phyloP scores from a whole-genome alignment of 2,113 vertebrate genomes.

The Plotosus lineatus region DNA sequence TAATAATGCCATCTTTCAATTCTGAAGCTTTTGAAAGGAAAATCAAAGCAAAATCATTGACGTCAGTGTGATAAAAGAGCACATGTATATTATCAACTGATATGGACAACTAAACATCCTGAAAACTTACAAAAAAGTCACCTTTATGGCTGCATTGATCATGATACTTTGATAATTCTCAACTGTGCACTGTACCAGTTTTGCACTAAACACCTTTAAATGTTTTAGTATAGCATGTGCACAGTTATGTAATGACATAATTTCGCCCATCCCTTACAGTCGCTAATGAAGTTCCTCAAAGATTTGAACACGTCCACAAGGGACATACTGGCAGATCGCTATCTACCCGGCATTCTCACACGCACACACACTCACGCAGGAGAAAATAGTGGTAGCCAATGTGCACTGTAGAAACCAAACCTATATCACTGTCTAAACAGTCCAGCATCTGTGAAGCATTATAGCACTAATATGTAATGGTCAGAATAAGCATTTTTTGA shows the following conservation, averaged over 20 bases:
- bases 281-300: constrained; percentile 31
- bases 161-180: not conserved
- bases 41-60: not conserved
- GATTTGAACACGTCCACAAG: constrained; percentile 32
- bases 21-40: not conserved
- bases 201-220: constrained; percentile 16
- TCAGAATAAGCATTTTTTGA: constrained; percentile 40
- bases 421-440: constrained; percentile 35
- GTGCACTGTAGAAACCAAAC: not conserved
- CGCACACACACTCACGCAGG: constrained; percentile 22
- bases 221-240: constrained; percentile 16
- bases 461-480: constrained; percentile 36
- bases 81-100: not conserved
- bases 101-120: not conserved
- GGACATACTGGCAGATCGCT: constrained; percentile 41
- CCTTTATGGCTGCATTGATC: not conserved
- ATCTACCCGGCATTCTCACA: constrained; percentile 43
- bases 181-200: not conserved
- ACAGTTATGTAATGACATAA: constrained; percentile 47
- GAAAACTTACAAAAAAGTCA: not conserved
- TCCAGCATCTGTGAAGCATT: constrained; percentile 56
- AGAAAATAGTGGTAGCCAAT: constrained; percentile 23
- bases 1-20: not conserved
- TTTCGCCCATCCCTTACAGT: constrained; percentile 39
- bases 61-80: not conserved